phyloP scores from a whole-genome alignment of 2,888 invertebrate genomes.

The Trichogramma evanescens region DNA sequence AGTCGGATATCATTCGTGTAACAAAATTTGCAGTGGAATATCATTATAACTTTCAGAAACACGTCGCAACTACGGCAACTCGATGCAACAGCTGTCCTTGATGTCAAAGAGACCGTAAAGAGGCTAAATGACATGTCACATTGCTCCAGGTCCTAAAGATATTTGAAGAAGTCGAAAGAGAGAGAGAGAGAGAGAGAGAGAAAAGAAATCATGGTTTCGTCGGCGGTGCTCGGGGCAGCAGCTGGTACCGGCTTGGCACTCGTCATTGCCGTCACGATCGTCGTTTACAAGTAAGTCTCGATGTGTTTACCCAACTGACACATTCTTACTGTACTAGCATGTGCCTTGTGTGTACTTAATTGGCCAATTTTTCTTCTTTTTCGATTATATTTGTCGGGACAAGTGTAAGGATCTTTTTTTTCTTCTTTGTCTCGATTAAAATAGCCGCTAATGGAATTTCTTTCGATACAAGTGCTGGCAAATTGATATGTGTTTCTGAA shows the following conservation, averaged over 20 bases:
- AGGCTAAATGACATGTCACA: not conserved
- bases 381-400: not conserved
- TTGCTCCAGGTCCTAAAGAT: not conserved
- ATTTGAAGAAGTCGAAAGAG: not conserved
- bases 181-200: not conserved
- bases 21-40: too few relatives aligned
- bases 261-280: slow-evolving; percentile 59
- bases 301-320: not conserved
- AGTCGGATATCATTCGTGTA: too few relatives aligned
- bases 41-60: not conserved
- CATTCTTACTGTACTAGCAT: not conserved
- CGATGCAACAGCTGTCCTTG: not conserved
- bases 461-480: too few relatives aligned
- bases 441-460: too few relatives aligned
- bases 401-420: too few relatives aligned
- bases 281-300: slow-evolving; percentile 48
- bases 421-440: too few relatives aligned
- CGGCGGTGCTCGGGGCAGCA: slow-evolving; percentile 63
- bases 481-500: too few relatives aligned
- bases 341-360: not conserved
- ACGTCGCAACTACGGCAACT: not conserved
- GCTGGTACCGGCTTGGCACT: slow-evolving; percentile 61
- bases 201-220: slow-evolving; percentile 51
- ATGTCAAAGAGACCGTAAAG: not conserved
- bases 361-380: not conserved